Conservation (phyloP, 1,140 invertebrate genomes). For the Eciton burchellii region DNA sequence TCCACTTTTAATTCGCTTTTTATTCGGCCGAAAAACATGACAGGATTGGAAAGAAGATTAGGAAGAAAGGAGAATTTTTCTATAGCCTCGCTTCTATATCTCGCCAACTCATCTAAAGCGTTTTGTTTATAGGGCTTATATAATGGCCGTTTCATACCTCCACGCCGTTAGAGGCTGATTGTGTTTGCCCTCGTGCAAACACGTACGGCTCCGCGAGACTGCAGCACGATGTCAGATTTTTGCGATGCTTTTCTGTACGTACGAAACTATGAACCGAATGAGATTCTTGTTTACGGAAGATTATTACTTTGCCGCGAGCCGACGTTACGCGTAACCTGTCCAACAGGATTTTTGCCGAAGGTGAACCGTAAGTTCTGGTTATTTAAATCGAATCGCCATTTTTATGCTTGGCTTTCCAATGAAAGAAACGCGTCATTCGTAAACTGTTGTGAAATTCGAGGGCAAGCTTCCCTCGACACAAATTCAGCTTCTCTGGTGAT, state of each 20-base stretch:
- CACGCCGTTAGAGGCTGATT: constrained; percentile 45
- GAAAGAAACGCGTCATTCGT: too few species aligned
- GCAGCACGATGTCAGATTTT: constrained; percentile 59
- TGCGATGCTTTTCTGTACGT: constrained; percentile 56
- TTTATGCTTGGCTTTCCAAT: too few species aligned
- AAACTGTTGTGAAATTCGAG: too few species aligned
- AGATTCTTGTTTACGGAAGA: constrained; percentile 67
- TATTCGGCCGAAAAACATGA: too few species aligned
- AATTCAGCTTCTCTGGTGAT: too few species aligned
- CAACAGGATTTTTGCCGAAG: constrained; percentile 13
- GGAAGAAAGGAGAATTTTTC: too few species aligned
- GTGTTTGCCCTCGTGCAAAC: constrained; percentile 52
- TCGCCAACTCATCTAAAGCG: not conserved
- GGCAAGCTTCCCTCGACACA: too few species aligned
- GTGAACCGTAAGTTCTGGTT: too few species aligned
- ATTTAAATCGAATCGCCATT: too few species aligned
- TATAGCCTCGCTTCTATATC: not conserved
- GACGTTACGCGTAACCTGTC: constrained; percentile 39
- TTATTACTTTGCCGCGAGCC: constrained; percentile 56
- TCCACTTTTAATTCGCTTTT: too few species aligned
- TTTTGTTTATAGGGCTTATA: constrained; percentile 18
- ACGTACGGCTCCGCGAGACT: not conserved
- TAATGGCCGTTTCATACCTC: not conserved
- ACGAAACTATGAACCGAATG: constrained; percentile 66
- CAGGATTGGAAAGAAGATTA: too few species aligned